Evolutionary conservation across 1,140 invertebrate genomes (phyloP).

Genomic region (Drosophila murphyi): DNA sequence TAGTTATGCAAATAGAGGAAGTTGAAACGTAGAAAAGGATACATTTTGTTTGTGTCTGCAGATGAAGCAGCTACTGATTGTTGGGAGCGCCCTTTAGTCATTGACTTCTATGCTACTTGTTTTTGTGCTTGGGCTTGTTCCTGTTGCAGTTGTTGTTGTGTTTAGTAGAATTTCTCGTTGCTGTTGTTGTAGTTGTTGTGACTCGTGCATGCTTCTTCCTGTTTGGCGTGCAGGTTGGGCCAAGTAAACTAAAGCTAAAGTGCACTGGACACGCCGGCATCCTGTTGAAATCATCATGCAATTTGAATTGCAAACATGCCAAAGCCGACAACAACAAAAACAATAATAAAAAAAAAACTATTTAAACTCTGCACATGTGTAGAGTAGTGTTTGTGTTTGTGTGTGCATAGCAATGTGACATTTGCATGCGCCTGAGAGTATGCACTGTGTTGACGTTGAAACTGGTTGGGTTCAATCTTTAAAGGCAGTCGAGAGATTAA

Average conservation of each 20-base stretch:
- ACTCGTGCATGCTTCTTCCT: constrained; percentile 60
- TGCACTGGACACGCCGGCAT: constrained; percentile 72
- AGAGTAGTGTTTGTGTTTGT: constrained; percentile 11
- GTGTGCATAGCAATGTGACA: constrained; percentile 68
- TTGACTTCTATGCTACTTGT: constrained; percentile 47
- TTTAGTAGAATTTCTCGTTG: neutral
- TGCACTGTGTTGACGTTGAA: constrained; percentile 53
- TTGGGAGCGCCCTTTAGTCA: constrained; percentile 34
- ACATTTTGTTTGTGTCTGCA: constrained; percentile 51
- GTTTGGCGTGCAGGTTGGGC: constrained; percentile 46
- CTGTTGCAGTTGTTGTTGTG: constrained; percentile 29
- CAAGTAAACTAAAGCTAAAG: constrained; percentile 67
- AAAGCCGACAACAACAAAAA: constrained; percentile 30
- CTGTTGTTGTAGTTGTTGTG: constrained; percentile 21
- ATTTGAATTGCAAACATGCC: constrained; percentile 66
- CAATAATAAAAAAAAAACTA: constrained; percentile 32
- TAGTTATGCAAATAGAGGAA: constrained; percentile 49
- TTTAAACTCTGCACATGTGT: constrained; percentile 8
- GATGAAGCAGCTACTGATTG: constrained; percentile 46
- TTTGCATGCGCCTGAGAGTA: constrained; percentile 75
- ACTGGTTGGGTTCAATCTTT: constrained; percentile 44
- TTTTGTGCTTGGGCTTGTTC: constrained; percentile 20
- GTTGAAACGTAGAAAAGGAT: constrained; percentile 46
- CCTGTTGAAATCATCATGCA: constrained; percentile 66
- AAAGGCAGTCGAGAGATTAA: constrained; percentile 47